A percentile compares a stretch with the other conserved stretches of the same genome.
Evolutionary conservation across 2,797 vertebrate species (phyloP).

Genomic region (Cynopterus sphinx): DNA sequence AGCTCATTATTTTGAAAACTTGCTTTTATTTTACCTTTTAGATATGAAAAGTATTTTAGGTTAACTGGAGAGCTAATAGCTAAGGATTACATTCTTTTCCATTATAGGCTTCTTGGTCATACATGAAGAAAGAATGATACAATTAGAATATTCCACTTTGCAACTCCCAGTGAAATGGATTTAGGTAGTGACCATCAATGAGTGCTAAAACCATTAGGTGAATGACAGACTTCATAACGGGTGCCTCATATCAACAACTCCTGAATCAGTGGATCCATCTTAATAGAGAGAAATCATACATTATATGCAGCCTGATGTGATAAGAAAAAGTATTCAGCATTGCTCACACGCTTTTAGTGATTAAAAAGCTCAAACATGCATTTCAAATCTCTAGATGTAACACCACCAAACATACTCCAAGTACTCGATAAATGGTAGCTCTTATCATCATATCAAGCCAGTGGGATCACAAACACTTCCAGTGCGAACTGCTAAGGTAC

Average conservation of each 20-base stretch:
- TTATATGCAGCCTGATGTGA: background rate
- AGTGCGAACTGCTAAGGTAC: background rate
- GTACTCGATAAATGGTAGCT: background rate
- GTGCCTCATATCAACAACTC: background rate
- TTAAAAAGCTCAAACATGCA: background rate
- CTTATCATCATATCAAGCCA: background rate
- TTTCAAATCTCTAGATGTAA: background rate
- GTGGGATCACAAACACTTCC: background rate
- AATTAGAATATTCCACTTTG: background rate
- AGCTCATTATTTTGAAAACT: background rate
- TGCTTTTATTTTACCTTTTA: background rate
- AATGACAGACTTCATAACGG: background rate
- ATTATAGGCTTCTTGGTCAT: background rate
- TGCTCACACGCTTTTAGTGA: background rate
- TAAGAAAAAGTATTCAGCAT: background rate
- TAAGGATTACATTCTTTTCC: background rate
- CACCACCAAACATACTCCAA: background rate
- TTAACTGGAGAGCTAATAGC: background rate
- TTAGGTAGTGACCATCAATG: background rate
- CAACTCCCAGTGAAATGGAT: background rate
- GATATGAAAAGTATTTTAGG: background rate
- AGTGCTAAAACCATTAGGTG: background rate
- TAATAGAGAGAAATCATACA: background rate
- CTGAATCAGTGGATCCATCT: background rate
- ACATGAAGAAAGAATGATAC: background rate